Conservation (phyloP, 2,888 invertebrate species). For the Drosophila acutilabella region DNA sequence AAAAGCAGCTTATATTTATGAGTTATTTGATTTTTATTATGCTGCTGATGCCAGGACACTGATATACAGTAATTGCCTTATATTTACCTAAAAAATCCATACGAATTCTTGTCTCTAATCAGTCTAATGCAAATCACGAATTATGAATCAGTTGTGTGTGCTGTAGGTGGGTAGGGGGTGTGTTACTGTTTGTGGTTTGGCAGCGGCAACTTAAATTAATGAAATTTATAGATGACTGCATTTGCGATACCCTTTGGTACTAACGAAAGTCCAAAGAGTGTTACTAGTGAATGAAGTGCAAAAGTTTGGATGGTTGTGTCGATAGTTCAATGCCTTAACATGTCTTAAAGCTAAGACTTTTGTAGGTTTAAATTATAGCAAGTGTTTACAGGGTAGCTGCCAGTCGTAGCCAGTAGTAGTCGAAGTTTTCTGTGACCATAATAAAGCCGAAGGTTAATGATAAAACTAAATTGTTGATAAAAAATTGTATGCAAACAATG, state of each 20-base stretch:
- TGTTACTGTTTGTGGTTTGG: slow-evolving; percentile 27
- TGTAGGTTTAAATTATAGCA: too few relatives aligned
- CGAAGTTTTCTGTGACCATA: slow-evolving; percentile 41
- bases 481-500: slow-evolving; percentile 45
- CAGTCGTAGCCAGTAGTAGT: background rate
- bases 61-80: slow-evolving; percentile 41
- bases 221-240: slow-evolving; percentile 43
- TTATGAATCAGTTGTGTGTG: slow-evolving; percentile 33
- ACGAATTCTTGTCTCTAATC: slow-evolving; percentile 43
- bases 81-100: slow-evolving; percentile 1
- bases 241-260: slow-evolving; percentile 7
- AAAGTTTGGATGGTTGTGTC: too few relatives aligned
- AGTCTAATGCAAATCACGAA: slow-evolving; percentile 64
- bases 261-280: background rate
- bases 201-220: slow-evolving; percentile 30
- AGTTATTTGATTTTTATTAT: slow-evolving; percentile 21
- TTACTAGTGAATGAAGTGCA: background rate
- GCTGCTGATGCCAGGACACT: slow-evolving; percentile 15
- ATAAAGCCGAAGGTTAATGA: slow-evolving; percentile 51
- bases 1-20: slow-evolving; percentile 29
- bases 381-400: slow-evolving; percentile 4
- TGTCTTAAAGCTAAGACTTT: too few relatives aligned
- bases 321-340: too few relatives aligned
- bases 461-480: slow-evolving; percentile 54
- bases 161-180: slow-evolving; percentile 7